Base-by-base conservation (phyloP, 2,888 invertebrate genomes). In the Halocaridina rubra region DNA sequence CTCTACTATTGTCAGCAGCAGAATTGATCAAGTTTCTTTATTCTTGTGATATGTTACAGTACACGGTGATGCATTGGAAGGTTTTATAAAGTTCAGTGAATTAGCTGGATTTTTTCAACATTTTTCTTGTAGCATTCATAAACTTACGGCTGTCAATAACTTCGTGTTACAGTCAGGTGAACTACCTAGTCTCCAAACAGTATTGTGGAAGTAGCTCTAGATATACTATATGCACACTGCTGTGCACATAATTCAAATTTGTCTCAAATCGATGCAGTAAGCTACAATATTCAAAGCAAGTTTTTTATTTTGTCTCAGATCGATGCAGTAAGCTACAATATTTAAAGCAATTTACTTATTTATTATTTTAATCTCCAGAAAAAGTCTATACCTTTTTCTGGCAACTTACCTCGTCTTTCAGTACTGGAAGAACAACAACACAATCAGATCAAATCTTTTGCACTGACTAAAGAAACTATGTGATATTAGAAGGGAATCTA, bases 31-130 rank as follows among this genome's bases (percentile, higher is more conserved):
- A 16, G 33, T 75, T 75, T 53, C 71, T 71, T 32, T 74, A 75
- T 75, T 53, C 8, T 75, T 75, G 75, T 53, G 22, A 46, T 75
- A 75, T 75, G 75, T 32, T 46, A 46, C 46, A 53, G 75, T 53
- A 75, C 33, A 75, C 22, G 75, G 32, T 75, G 75, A 75, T 75
- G 19, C 0, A 75, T 13, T 22, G 16, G 10, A 75, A 75, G 22
- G 53, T 8, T 75, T 75, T 46, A 46, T 46, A 75, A 39, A 75
- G 22, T 75, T 75, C 53, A 39, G 53, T 27, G 75, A 75, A 75
- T 39, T 46, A 75, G 19, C 75, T 75, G 59, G 72, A 29, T 71
- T 80, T 69, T 80, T 69, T 79, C n/a, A 79, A 84, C 7, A 61
- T 72, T 39, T 74, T 79, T 57, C 57, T 80, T 53, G n/a, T n/a